A percentile compares a stretch with the other conserved stretches of the same genome.
Conservation (phyloP, 2,113 vertebrate species). For the Cnemophilus loriae region DNA sequence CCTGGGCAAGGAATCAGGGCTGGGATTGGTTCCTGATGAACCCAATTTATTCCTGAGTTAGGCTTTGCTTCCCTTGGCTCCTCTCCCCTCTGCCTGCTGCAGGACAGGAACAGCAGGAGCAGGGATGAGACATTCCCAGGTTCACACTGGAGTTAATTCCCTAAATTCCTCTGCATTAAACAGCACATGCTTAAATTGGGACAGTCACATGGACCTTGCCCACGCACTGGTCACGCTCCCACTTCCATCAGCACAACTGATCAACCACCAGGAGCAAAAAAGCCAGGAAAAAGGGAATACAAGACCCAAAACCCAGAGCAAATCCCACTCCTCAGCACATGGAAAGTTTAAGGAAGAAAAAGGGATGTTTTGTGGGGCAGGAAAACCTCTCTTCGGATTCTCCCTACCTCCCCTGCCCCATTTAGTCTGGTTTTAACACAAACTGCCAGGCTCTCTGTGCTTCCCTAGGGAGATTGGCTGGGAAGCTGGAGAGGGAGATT, state of each 20-base stretch:
- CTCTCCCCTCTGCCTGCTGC: not conserved
- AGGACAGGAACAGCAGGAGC: not conserved
- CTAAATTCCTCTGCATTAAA: not conserved
- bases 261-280: not conserved
- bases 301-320: not conserved
- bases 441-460: not conserved
- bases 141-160: not conserved
- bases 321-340: not conserved
- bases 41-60: not conserved
- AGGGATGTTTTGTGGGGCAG: not conserved
- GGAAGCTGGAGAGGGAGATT: not conserved
- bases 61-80: not conserved
- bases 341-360: not conserved
- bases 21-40: not conserved
- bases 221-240: not conserved
- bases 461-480: not conserved
- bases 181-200: not conserved
- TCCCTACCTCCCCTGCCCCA: not conserved
- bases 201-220: constrained; percentile 28
- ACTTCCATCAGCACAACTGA: not conserved
- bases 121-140: not conserved
- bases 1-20: not conserved
- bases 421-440: not conserved
- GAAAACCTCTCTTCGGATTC: not conserved
- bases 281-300: not conserved